These are phyloP conservation scores for Nemotelus pantherinus DNA, from an alignment of 2,888 invertebrate species.

Conservation along the genomic window DNA sequence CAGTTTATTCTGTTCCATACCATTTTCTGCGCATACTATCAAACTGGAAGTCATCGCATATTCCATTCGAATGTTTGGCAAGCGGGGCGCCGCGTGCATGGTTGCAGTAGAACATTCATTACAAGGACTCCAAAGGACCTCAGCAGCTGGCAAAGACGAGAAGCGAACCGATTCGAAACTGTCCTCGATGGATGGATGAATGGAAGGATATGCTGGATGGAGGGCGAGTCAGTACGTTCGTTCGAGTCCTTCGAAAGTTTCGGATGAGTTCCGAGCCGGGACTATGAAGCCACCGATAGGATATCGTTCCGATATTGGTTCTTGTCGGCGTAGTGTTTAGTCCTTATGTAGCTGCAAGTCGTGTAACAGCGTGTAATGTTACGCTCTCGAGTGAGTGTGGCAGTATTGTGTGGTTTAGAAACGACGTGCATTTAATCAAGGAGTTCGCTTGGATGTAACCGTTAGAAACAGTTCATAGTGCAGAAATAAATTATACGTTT, in stretches of 20 bases:
- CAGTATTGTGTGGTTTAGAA: conserved; percentile 6
- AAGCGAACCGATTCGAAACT: conserved; percentile 42
- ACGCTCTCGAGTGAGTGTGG: conserved; percentile 11
- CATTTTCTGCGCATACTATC: conserved; percentile 21
- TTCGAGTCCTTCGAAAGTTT: conserved; percentile 15
- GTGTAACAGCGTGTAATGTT: conserved; percentile 41
- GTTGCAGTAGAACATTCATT: conserved; percentile 19
- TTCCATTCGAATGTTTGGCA: conserved; percentile 32
- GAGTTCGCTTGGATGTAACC: conserved; percentile 21
- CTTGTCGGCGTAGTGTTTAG: conserved; percentile 27
- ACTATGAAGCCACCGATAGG: conserved; percentile 7
- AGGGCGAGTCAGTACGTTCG: background rate
- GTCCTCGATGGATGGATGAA: conserved; percentile 11
- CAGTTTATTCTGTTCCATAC: background rate
- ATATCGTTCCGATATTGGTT: conserved; percentile 40
- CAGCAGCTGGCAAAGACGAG: conserved; percentile 4
- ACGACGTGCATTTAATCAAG: background rate
- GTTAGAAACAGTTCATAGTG: conserved; percentile 6
- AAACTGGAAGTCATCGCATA: conserved; percentile 27
- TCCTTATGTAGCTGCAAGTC: conserved; percentile 41
- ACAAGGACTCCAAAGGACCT: conserved; percentile 7
- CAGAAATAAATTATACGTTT: no score
- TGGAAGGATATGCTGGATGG: conserved; percentile 14
- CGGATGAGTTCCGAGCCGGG: conserved; percentile 11
- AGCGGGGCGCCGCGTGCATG: conserved; percentile 12